These are phyloP conservation scores for Scaptomyza hsui DNA, from an alignment of 1,140 invertebrate genomes.

Conservation along the genomic window DNA sequence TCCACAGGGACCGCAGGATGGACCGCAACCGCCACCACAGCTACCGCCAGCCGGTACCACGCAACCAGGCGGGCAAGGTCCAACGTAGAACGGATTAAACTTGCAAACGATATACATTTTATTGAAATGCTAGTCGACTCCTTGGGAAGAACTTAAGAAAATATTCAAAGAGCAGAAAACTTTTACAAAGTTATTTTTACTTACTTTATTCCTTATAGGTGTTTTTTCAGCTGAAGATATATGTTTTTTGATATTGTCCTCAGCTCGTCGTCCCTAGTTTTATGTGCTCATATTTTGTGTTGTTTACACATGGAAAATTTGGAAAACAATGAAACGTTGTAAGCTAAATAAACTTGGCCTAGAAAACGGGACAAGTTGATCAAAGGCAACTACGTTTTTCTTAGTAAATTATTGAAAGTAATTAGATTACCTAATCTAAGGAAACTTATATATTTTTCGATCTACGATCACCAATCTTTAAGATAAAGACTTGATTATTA, in stretches of 20 bases:
- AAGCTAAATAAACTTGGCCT: no score
- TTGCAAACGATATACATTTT: conserved; percentile 44
- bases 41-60: conserved; percentile 19
- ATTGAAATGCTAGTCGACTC: no score
- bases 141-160: background rate
- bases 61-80: conserved; percentile 35
- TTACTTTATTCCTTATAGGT: background rate
- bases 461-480: no score
- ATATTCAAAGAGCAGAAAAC: no score
- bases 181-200: no score
- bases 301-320: conserved; percentile 22
- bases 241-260: conserved; percentile 7
- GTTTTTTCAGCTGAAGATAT: conserved; percentile 42
- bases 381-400: conserved; percentile 15
- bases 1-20: conserved; percentile 10
- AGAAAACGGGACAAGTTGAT: background rate
- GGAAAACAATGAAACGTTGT: conserved; percentile 25
- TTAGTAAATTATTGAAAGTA: background rate
- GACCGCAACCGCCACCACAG: conserved; percentile 25
- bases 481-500: no score
- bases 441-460: no score
- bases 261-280: background rate
- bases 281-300: background rate
- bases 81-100: conserved; percentile 43
- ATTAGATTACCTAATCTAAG: no score